Evolutionary conservation across 1,140 invertebrate genomes (phyloP).

Genomic region (Drosophila watanabei): DNA sequence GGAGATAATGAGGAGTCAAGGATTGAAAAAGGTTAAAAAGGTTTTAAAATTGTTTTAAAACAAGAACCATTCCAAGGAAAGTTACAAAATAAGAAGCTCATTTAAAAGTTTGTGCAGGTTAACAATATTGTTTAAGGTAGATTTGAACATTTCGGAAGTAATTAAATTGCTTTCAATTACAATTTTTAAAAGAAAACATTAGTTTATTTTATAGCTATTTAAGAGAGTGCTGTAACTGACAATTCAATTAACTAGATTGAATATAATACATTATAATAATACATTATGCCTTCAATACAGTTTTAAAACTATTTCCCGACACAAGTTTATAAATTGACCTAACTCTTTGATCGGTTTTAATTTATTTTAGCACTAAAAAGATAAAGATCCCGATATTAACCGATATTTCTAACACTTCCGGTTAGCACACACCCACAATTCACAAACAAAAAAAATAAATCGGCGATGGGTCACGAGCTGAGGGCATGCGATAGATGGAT

Average conservation of each 20-base stretch:
- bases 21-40: too few relatives aligned
- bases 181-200: too few relatives aligned
- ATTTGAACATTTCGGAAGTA: not conserved
- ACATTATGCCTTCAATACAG: not conserved
- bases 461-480: constrained; percentile 19
- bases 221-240: too few relatives aligned
- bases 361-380: not conserved
- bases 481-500: constrained; percentile 38
- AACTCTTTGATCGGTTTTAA: not conserved
- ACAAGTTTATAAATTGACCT: not conserved
- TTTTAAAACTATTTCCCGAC: not conserved
- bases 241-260: not conserved
- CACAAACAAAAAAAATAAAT: constrained; percentile 8
- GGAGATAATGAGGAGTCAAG: too few relatives aligned
- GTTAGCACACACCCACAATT: constrained; percentile 4
- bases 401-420: constrained; percentile 33
- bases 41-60: not conserved
- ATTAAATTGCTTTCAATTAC: not conserved
- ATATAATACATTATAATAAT: not conserved
- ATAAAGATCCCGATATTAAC: constrained; percentile 1
- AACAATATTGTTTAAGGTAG: not conserved
- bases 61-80: not conserved
- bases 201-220: not conserved
- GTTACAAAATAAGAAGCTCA: not conserved
- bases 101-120: not conserved